A percentile compares a stretch with the other conserved stretches of the same genome.
phyloP scores from a whole-genome alignment of 1,140 invertebrate species.

The Zaprionus lachaisei region DNA sequence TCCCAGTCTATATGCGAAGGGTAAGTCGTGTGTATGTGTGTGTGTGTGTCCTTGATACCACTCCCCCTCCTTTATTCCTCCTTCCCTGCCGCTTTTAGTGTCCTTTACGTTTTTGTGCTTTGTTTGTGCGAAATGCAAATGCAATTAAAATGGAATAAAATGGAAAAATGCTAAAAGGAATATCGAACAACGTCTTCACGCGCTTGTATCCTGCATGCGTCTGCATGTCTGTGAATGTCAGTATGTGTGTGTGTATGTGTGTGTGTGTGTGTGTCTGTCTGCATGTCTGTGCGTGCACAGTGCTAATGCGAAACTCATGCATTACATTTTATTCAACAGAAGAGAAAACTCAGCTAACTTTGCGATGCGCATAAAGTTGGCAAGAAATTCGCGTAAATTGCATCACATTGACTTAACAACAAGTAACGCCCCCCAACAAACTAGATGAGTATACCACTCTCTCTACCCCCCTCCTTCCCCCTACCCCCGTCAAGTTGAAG shows the following conservation, averaged over 20 bases:
- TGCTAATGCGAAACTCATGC: slow-evolving; percentile 15
- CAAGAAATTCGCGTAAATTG: slow-evolving; percentile 21
- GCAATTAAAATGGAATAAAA: slow-evolving; percentile 75
- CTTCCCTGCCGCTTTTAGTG: too few species aligned
- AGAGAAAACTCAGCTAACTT: slow-evolving; percentile 11
- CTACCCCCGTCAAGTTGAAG: neutral
- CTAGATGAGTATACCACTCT: neutral
- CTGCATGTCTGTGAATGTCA: neutral
- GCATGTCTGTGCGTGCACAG: slow-evolving; percentile 7
- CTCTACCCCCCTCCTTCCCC: neutral
- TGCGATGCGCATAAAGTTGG: slow-evolving; percentile 19
- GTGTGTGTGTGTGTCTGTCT: slow-evolving; percentile 4
- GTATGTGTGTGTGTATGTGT: neutral
- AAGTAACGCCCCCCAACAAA: slow-evolving; percentile 3
- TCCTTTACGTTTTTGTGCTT: neutral
- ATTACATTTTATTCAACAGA: slow-evolving; percentile 31
- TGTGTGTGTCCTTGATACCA: neutral
- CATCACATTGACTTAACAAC: slow-evolving; percentile 13
- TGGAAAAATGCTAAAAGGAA: slow-evolving; percentile 47
- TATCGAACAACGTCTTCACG: slow-evolving; percentile 51
- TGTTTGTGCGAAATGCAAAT: slow-evolving; percentile 43
- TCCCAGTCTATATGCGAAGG: slow-evolving; percentile 80
- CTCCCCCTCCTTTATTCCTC: neutral
- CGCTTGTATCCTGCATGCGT: neutral
- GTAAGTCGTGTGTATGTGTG: slow-evolving; percentile 56